Conservation (phyloP, 2,888 invertebrate species). For the Diaperis boleti region DNA sequence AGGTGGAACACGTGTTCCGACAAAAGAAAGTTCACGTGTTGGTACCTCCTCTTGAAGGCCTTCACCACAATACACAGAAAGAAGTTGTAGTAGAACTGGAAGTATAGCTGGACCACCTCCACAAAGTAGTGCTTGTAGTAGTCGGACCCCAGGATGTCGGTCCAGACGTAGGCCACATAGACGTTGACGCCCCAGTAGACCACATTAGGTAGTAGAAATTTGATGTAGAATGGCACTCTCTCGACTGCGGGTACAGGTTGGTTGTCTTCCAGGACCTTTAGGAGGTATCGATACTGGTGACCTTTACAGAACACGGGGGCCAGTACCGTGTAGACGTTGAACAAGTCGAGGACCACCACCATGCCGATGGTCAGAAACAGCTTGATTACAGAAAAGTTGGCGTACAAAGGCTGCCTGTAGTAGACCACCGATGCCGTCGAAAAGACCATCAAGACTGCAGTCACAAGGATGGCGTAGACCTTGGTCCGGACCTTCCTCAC, state of each 20-base stretch:
- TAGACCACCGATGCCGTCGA: constrained; percentile 3
- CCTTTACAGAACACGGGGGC: constrained; percentile 17
- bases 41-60: constrained; percentile 6
- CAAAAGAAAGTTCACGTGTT: constrained; percentile 15
- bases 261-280: not conserved
- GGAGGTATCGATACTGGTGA: constrained; percentile 4
- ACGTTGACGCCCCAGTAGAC: constrained; percentile 11
- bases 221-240: too few relatives aligned
- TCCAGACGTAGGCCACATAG: constrained; percentile 23
- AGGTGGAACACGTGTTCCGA: constrained; percentile 7
- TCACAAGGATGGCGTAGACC: constrained; percentile 2
- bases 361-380: constrained; percentile 13
- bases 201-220: constrained; percentile 5
- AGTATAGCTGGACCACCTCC: constrained; percentile 25
- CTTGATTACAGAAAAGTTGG: constrained; percentile 21
- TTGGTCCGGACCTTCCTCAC: not conserved
- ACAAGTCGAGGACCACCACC: constrained; percentile 10
- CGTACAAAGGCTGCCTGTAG: constrained; percentile 18
- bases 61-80: constrained; percentile 14
- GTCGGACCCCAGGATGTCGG: constrained; percentile 15
- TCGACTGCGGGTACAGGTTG: too few relatives aligned
- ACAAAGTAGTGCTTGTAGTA: constrained; percentile 29
- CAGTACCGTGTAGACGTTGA: constrained; percentile 28
- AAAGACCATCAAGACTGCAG: not conserved
- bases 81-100: constrained; percentile 19